Evolutionary conservation across 2,797 vertebrate genomes (phyloP).

Genomic region (Acipenser oxyrinchus): DNA sequence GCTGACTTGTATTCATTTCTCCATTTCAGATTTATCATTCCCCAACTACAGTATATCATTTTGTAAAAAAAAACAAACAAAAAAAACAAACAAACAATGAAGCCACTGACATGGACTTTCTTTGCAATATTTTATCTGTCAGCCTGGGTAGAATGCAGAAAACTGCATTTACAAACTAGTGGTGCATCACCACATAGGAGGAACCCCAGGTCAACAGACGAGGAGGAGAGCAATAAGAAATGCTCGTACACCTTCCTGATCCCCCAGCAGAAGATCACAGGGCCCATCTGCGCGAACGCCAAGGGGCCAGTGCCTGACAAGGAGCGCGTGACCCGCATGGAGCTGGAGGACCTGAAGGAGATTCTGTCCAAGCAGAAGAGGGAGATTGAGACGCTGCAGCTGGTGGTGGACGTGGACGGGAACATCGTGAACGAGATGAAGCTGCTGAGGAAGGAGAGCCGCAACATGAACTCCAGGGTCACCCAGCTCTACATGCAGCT

Average conservation of each 20-base stretch:
- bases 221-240: slow-evolving; percentile 63
- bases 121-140: slow-evolving; percentile 67
- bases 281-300: slow-evolving; percentile 84
- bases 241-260: slow-evolving; percentile 94
- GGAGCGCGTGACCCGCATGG: slow-evolving; percentile 80
- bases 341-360: slow-evolving; percentile 81
- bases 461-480: slow-evolving; percentile 97
- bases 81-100: slow-evolving; percentile 50
- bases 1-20: no score
- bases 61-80: no score
- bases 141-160: slow-evolving; percentile 38
- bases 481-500: slow-evolving; percentile 98
- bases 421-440: slow-evolving; percentile 97
- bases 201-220: slow-evolving; percentile 53
- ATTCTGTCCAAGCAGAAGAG: slow-evolving; percentile 79
- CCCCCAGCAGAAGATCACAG: slow-evolving; percentile 92
- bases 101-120: slow-evolving; percentile 64
- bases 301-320: slow-evolving; percentile 63
- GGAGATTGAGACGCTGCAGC: slow-evolving; percentile 87
- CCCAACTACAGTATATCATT: no score
- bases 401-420: slow-evolving; percentile 92
- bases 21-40: no score
- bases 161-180: slow-evolving; percentile 25
- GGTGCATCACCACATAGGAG: slow-evolving; percentile 49
- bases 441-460: slow-evolving; percentile 90